Percentiles rank a stretch among this genome's conserved stretches.
phyloP scores from a whole-genome alignment of 2,888 invertebrate species.

The Teleiodes luculella region DNA sequence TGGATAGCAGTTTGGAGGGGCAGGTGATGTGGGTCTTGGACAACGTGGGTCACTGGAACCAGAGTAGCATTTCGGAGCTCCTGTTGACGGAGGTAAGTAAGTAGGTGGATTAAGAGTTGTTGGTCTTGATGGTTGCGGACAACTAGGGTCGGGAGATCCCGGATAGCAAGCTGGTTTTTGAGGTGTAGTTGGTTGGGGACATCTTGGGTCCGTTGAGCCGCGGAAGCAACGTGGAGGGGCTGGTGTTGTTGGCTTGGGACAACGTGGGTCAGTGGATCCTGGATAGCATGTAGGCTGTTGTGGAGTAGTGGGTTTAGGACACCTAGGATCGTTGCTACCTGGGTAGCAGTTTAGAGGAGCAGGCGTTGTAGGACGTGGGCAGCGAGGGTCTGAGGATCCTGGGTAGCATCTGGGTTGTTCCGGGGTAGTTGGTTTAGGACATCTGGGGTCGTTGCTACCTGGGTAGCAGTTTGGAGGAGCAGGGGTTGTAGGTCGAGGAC shows the following conservation, averaged over 20 bases:
- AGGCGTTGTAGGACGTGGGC: constrained; percentile 37
- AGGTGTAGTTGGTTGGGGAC: constrained; percentile 30
- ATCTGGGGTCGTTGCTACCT: constrained; percentile 40
- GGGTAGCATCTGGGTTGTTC: constrained; percentile 35
- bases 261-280: constrained; percentile 41
- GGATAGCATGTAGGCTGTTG: constrained; percentile 31
- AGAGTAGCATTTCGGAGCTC: constrained; percentile 36
- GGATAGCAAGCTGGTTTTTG: constrained; percentile 32
- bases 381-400: constrained; percentile 42
- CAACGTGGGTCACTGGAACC: constrained; percentile 48
- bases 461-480: constrained; percentile 41
- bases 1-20: constrained; percentile 37
- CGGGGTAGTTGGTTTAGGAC: constrained; percentile 40
- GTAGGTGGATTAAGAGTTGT: constrained; percentile 21
- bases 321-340: constrained; percentile 35
- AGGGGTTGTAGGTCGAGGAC: constrained; percentile 39
- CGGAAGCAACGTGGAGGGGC: constrained; percentile 38
- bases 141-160: constrained; percentile 34
- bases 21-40: constrained; percentile 34
- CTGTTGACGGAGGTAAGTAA: constrained; percentile 9
- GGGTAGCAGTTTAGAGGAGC: constrained; percentile 32
- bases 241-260: constrained; percentile 34
- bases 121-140: constrained; percentile 39
- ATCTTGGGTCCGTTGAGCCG: constrained; percentile 41
- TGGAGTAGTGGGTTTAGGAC: constrained; percentile 25